Base-by-base conservation (phyloP, 2,797 vertebrate genomes). In the Intellagama lesueurii region DNA sequence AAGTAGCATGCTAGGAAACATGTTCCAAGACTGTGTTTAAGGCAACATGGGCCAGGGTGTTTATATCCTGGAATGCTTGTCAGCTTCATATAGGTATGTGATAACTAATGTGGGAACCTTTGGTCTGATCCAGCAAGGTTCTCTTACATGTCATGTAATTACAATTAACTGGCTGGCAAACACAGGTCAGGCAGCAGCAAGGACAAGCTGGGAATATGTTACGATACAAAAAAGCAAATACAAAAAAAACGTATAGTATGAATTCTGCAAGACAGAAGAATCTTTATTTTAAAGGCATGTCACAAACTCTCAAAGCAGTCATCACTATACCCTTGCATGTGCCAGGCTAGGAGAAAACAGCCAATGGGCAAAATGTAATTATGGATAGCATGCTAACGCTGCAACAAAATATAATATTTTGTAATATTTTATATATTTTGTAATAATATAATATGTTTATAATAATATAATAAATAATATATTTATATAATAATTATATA, bases 251-350 rank as follows among this genome's bases (percentile, higher is more conserved):
- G 30, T 47, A 89, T 85, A 44, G 47, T 49, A 8, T 28, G 85
- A 70, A 90, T 93, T 90, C 89, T 86, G 68, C 60, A 81, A 76
- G 49, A 91, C 85, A 87, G 66, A 89, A 88, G 89, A 92, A 91
- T 94, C 91, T 77, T 88, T 83, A 76, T 22, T 72, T 60, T 89
- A 66, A 56, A 56, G 52, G 35, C 76, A 88, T 56, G 52, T 14
- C 24, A 32, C 30, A 86, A 80, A 35, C 90, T 91, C 79, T 0
- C 85, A 70, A 83, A 60, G 75, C 89, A 80, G 81, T 79, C 26
- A 90, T 49, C 56, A 87, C 73, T 85, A 28, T 86, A 88, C 11
- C 56, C 64, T 90, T 49, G 87, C 14, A 24, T 81, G 86, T 88
- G 79, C 78, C 85, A 85, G 92, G 82, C 70, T 35, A 72, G 75